Conservation (phyloP, 2,888 invertebrate genomes). For the Unio delphinus region DNA sequence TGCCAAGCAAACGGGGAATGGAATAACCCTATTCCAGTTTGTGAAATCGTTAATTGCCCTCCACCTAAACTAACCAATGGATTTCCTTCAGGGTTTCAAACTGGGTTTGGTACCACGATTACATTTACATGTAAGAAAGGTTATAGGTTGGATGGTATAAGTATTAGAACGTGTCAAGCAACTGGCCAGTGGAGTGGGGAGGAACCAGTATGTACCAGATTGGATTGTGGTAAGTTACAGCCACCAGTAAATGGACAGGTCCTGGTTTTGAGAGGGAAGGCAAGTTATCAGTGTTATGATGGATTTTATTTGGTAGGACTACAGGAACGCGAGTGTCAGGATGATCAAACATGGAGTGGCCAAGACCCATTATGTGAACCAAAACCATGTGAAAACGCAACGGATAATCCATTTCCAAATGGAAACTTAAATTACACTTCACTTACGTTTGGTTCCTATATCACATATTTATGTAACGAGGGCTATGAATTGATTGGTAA, state of each 20-base stretch:
- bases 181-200: slow-evolving; percentile 64
- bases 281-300: slow-evolving; percentile 84
- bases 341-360: slow-evolving; percentile 62
- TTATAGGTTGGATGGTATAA: slow-evolving; percentile 89
- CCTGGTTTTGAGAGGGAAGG: slow-evolving; percentile 17
- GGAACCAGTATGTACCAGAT: slow-evolving; percentile 50
- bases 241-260: slow-evolving; percentile 36
- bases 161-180: slow-evolving; percentile 79
- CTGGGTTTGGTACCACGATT: slow-evolving; percentile 39
- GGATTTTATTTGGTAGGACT: slow-evolving; percentile 91
- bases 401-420: slow-evolving; percentile 18
- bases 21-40: slow-evolving; percentile 53
- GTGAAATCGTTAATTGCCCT: slow-evolving; percentile 55
- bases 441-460: slow-evolving; percentile 23
- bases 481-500: slow-evolving; percentile 55
- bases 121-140: slow-evolving; percentile 90
- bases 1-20: slow-evolving; percentile 62
- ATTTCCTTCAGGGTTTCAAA: slow-evolving; percentile 39
- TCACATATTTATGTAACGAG: slow-evolving; percentile 41
- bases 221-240: slow-evolving; percentile 37
- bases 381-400: slow-evolving; percentile 46
- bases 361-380: slow-evolving; percentile 53
- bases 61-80: slow-evolving; percentile 42
- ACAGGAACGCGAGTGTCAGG: slow-evolving; percentile 79
- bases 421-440: slow-evolving; percentile 22